phyloP scores from a whole-genome alignment of 2,888 invertebrate species.

The Plagodis pulveraria region DNA sequence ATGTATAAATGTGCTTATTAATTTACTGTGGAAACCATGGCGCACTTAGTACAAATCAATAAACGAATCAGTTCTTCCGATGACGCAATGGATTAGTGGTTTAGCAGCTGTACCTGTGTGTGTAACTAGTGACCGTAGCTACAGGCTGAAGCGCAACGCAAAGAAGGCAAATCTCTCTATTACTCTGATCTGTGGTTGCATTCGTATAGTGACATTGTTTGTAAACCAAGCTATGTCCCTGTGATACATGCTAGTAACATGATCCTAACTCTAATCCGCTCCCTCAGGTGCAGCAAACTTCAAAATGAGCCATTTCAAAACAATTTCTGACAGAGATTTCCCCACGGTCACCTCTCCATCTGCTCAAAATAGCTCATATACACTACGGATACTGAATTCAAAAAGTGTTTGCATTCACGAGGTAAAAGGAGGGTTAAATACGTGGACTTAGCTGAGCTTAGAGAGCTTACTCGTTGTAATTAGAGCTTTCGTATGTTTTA shows the following conservation, averaged over 20 bases:
- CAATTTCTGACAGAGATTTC: slow-evolving; percentile 77
- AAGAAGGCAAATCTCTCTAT: no score
- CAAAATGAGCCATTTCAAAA: slow-evolving; percentile 76
- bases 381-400: slow-evolving; percentile 45
- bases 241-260: slow-evolving; percentile 31
- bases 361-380: slow-evolving; percentile 45
- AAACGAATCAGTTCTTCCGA: no score
- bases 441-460: slow-evolving; percentile 4
- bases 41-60: no score
- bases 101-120: no score
- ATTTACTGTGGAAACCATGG: no score
- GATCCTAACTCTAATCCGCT: slow-evolving; percentile 39
- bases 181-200: no score
- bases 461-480: slow-evolving; percentile 11
- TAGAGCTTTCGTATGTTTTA: slow-evolving; percentile 3
- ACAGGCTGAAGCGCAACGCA: no score
- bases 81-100: no score
- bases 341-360: slow-evolving; percentile 52
- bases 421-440: slow-evolving; percentile 22
- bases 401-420: slow-evolving; percentile 33
- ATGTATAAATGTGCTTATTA: no score
- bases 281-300: slow-evolving; percentile 53
- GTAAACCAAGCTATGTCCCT: slow-evolving; percentile 9
- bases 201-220: neutral
- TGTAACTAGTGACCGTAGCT: no score